Evolutionary conservation across 2,113 vertebrate genomes (phyloP), one percentile per base, ranked within the genome.

Genomic region (Rhodinocichla rosea): DNA sequence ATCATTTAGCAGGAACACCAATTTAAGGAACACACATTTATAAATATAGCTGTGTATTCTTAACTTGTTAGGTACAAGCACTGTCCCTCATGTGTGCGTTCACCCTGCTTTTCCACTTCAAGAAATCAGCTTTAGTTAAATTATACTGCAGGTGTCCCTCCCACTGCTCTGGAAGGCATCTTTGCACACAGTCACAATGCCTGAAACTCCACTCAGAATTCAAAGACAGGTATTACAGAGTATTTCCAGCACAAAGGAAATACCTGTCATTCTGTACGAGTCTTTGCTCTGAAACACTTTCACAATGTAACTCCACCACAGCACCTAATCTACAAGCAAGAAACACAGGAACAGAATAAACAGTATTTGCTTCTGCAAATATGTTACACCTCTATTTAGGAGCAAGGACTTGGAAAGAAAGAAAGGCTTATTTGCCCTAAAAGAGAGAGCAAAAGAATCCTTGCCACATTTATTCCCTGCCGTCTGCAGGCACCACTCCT

Each of bases 81-180:
- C 22, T 68, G 50, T 70, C 53, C 62, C 71, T 68, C 27, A 22
- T 0, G 0, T 22, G 12, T 33, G 55, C 2, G 1, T 27, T 87
- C 62, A 73, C 30, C 8, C 30, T 45, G 35, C 17, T n/a, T n/a
- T 26, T 26, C 32, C 40, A 39, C 45, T 28, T 33, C 18, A 19
- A 57, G 24, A 50, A 67, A 52, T 28, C 39, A 69, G 28, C 26
- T 78, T 63, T 14, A 42, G 37, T 28, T n/a, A n/a, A 50, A 13
- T 22, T 20, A 40, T 2, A 37, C 39, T 37, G 28, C 2, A 23
- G 30, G 30, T 32, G 16, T 40, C 37, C 35, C 45, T 47, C 28
- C n/a, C 6, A 13, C 35, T 49, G 15, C 30, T 55, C 50, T 40
- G 13, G 71, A 75, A 82, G 33, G 62, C 13, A 28, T 17, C 6